Percentiles rank a stretch among this genome's conserved stretches.
Conservation (phyloP, 2,888 invertebrate genomes). For the Acheta domesticus region DNA sequence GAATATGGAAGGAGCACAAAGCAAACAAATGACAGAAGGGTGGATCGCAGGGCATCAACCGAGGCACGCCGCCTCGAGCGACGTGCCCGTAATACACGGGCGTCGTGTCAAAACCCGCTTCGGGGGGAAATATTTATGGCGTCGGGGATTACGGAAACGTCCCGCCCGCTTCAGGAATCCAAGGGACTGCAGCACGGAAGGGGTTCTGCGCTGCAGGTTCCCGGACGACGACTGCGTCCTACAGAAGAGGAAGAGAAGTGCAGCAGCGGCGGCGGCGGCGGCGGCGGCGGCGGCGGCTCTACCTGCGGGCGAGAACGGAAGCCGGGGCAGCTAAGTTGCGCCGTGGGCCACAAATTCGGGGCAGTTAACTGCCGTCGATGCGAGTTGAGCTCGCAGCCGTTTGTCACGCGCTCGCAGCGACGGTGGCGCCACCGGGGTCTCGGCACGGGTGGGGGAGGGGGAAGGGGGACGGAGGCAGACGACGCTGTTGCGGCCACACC, state of each 20-base stretch:
- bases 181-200: too few species aligned
- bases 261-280: background rate
- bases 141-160: constrained; percentile 4
- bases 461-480: too few species aligned
- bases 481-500: too few species aligned
- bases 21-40: too few species aligned
- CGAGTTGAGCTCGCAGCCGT: background rate
- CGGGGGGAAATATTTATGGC: background rate
- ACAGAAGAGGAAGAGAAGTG: background rate
- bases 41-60: too few species aligned
- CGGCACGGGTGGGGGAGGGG: too few species aligned
- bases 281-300: background rate
- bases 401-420: background rate
- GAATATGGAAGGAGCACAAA: too few species aligned
- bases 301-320: background rate
- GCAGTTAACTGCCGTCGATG: constrained; percentile 18
- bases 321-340: too few species aligned
- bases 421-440: background rate
- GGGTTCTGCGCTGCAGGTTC: background rate
- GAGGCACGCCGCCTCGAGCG: too few species aligned
- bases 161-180: background rate
- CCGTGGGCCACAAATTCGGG: background rate
- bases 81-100: background rate
- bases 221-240: background rate
- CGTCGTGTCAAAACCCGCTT: background rate